phyloP scores from a whole-genome alignment of 2,113 vertebrate species.

The Triplophysa siluroides region DNA sequence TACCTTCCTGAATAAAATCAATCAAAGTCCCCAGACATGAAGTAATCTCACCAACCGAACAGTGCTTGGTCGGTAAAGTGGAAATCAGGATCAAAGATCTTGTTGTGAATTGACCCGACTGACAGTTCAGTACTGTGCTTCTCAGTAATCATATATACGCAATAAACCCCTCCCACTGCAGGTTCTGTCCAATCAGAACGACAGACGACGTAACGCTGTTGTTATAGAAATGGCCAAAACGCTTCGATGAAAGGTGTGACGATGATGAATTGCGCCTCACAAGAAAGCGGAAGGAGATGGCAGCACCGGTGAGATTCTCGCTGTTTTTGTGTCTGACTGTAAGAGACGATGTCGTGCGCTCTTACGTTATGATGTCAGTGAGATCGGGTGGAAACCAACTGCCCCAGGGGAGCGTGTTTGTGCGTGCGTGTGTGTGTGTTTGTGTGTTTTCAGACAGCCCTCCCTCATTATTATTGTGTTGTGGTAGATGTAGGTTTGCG shows the following conservation, averaged over 20 bases:
- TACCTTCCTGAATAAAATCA: conserved; percentile 5
- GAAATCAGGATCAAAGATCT: neutral
- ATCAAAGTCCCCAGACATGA: neutral
- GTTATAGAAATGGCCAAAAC: neutral
- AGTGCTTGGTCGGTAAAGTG: neutral
- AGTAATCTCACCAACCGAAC: neutral
- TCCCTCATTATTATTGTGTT: conserved; percentile 39
- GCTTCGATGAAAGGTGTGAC: neutral
- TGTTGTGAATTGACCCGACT: neutral
- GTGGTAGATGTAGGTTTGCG: conserved; percentile 13
- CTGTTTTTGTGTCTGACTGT: conserved; percentile 35
- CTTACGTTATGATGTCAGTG: conserved; percentile 44
- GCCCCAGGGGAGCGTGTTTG: conserved; percentile 36
- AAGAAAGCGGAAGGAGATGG: conserved; percentile 12
- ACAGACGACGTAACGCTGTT: neutral
- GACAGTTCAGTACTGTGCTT: neutral
- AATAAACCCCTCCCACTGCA: conserved; percentile 8
- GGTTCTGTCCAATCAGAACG: conserved; percentile 17
- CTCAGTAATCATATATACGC: neutral
- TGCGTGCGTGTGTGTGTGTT: conserved; percentile 30
- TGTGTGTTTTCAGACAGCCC: conserved; percentile 41
- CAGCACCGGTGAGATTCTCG: conserved; percentile 49
- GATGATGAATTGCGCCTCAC: neutral
- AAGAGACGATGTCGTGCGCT: conserved; percentile 35
- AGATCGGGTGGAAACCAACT: conserved; percentile 35